Percentiles rank a stretch among this genome's conserved stretches.
phyloP scores from a whole-genome alignment of 1,140 invertebrate species.

The Papilio glaucus region DNA sequence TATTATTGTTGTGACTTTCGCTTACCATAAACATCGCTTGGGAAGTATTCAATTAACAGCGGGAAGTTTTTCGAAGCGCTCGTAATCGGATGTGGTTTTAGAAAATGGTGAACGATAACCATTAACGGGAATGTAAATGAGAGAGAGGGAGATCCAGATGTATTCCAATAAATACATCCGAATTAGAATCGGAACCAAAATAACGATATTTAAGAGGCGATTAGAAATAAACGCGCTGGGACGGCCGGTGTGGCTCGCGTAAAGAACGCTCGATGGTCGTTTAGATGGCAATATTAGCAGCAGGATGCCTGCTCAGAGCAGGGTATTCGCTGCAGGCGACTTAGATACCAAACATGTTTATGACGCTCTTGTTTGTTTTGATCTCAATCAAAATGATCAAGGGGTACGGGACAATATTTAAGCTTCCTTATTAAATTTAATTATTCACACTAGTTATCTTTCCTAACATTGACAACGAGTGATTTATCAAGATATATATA shows the following conservation, averaged over 20 bases:
- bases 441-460: background rate
- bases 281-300: conserved; percentile 70
- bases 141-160: conserved; percentile 50
- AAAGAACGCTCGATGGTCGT: conserved; percentile 73
- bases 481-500: too few relatives aligned
- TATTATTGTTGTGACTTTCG: conserved; percentile 79
- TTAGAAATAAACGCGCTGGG: conserved; percentile 71
- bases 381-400: conserved; percentile 43
- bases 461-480: background rate
- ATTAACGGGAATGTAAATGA: conserved; percentile 42
- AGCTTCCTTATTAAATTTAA: conserved; percentile 26
- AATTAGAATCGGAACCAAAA: conserved; percentile 69
- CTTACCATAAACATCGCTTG: conserved; percentile 67
- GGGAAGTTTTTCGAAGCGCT: conserved; percentile 60
- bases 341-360: conserved; percentile 54
- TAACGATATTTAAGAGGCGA: conserved; percentile 78
- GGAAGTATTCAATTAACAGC: conserved; percentile 69
- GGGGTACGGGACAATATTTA: conserved; percentile 59
- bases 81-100: conserved; percentile 48
- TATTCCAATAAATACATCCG: conserved; percentile 73
- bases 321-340: conserved; percentile 57
- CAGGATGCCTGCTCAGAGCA: conserved; percentile 63
- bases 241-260: conserved; percentile 64
- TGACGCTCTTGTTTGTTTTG: conserved; percentile 62
- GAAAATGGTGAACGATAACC: conserved; percentile 42